Percentiles rank a stretch among this genome's conserved stretches.
These are phyloP conservation scores for Taenaris catops DNA, from an alignment of 2,888 invertebrate genomes.

Conservation along the genomic window DNA sequence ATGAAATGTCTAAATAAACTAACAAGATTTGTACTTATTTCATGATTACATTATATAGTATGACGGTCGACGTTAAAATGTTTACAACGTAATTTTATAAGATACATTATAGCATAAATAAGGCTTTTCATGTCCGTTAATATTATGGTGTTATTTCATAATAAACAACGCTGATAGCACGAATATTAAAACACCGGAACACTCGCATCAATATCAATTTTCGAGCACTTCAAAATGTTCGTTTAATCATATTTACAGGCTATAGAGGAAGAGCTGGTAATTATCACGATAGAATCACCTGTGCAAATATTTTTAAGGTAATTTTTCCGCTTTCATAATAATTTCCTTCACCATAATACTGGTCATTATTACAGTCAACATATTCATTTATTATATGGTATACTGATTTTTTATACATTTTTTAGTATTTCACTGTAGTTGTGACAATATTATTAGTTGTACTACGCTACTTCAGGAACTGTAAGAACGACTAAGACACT, in stretches of 20 bases:
- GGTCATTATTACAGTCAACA: no score
- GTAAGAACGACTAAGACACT: no score
- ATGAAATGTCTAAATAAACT: neutral
- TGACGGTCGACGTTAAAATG: neutral
- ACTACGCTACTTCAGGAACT: no score
- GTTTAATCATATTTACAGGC: constrained; percentile 49
- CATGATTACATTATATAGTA: neutral
- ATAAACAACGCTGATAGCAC: constrained; percentile 16
- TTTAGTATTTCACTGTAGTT: no score
- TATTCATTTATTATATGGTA: no score
- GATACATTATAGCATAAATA: neutral
- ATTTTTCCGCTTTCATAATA: no score
- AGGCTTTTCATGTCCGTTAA: constrained; percentile 3
- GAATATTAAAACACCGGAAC: constrained; percentile 48
- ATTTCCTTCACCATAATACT: no score
- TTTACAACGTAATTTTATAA: neutral
- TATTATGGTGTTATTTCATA: constrained; percentile 3
- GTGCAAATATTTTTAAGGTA: constrained; percentile 3
- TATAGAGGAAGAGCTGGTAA: constrained; percentile 5
- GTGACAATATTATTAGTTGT: no score
- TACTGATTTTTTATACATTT: no score
- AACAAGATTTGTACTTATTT: constrained; percentile 11
- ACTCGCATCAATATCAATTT: constrained; percentile 68
- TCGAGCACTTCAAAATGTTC: constrained; percentile 44
- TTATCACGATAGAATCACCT: constrained; percentile 4